Evolutionary conservation across 2,888 invertebrate genomes (phyloP).

Genomic region (Limenitis camilla): DNA sequence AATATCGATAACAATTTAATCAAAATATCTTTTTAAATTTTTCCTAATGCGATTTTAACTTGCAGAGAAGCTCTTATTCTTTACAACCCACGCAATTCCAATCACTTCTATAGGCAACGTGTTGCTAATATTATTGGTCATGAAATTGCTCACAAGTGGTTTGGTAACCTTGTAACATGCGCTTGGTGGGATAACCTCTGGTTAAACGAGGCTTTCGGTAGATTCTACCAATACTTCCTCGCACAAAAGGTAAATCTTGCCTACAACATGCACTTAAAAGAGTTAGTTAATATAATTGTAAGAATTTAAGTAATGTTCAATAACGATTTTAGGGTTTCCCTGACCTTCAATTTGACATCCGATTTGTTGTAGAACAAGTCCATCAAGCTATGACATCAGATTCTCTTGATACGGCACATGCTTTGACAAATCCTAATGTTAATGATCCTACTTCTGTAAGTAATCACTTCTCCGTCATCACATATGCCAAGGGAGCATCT

Average conservation of each 20-base stretch:
- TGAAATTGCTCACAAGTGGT: constrained; percentile 89
- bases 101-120: constrained; percentile 76
- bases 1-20: neutral
- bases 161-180: constrained; percentile 83
- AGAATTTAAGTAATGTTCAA: neutral
- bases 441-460: constrained; percentile 73
- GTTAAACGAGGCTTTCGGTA: constrained; percentile 81
- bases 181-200: constrained; percentile 85
- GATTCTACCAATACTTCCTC: constrained; percentile 80
- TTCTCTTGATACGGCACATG: constrained; percentile 68
- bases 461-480: constrained; percentile 78
- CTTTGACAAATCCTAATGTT: constrained; percentile 73
- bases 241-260: constrained; percentile 56
- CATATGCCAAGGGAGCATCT: constrained; percentile 79
- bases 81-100: constrained; percentile 57
- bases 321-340: constrained; percentile 41
- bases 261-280: neutral
- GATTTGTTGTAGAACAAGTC: constrained; percentile 80
- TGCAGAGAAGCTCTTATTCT: constrained; percentile 76
- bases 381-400: constrained; percentile 78
- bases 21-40: no score
- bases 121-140: constrained; percentile 82
- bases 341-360: constrained; percentile 47
- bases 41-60: neutral
- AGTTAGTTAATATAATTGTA: no score